Evolutionary conservation across 2,888 invertebrate species (phyloP), one percentile per base, ranked within the genome.

Genomic region (Drosophila crucigera): DNA sequence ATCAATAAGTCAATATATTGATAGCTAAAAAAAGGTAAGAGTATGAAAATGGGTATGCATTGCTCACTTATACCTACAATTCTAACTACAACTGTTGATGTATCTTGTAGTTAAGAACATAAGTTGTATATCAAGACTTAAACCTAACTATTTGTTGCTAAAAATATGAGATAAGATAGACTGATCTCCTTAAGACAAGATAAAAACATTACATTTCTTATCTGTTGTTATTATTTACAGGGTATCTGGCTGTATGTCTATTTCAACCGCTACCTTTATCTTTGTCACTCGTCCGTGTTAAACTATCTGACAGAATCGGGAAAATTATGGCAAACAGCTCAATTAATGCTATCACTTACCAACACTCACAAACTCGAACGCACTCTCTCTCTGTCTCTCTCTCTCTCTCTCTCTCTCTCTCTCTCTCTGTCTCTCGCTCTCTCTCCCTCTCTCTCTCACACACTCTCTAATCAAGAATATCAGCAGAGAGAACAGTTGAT

Each of bases 291-390:
- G 50, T 56, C 6, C 47, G 25, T 68, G 49, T 53, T 72, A 62
- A 67, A 65, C 50, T 63, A 65, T 41, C 37, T 63, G 58, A 75
- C 47, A 65, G 43, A 54, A 65, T 33, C 37, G 53, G n/a, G 31
- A 61, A 71, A 61, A 49, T 50, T 28, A 63, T 56, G 31, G 52
- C 53, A 58, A 62, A 62, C 74, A 59, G 35, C 70, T 74, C 60
- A 71, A 74, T 74, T 71, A 78, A 69, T 61, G 62, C 35, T 73
- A 69, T 73, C 81, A 58, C 53, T 64, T 33, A 4, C 62, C 39
- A 59, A 65, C 55, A 65, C 56, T 30, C 30, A 37, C 43, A 6
- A 19, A 50, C 31, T 30, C 41, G 28, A 1, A n/a, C 11, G 7
- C 28, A 7, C 53, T 43, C 59, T 43, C 50, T 30, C 41, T 37